Base-by-base conservation (phyloP, 2,888 invertebrate species). In the Microchrysa polita region DNA sequence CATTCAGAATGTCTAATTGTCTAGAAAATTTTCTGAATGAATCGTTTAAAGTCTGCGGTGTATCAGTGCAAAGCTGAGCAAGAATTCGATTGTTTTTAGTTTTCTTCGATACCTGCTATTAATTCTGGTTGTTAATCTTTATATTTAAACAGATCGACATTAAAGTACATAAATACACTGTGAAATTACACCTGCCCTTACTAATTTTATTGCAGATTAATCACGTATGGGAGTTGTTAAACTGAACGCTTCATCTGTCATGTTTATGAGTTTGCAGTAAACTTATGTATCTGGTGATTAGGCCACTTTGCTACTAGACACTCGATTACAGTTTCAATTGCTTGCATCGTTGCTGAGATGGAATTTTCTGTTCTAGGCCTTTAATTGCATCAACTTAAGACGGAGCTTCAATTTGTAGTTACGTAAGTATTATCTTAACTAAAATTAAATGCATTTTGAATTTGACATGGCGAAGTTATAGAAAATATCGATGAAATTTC, bases 141-240 rank as follows among this genome's bases (percentile, higher is more conserved):
- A 22, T 7, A 57, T n/a, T 4, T n/a, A 1, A 1, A 57, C n/a
- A n/a, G n/a, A n/a, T n/a, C n/a, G n/a, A n/a, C n/a, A n/a, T n/a
- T n/a, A n/a, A n/a, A n/a, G n/a, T n/a, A n/a, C n/a, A n/a, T n/a
- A n/a, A n/a, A n/a, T n/a, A n/a, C 2, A n/a, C 23, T 27, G 10
- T 27, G n/a, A 59, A 23, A 5, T 23, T 59, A 27, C 27, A 34
- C 27, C 59, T 23, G 23, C 23, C 59, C 10, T 10, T 27, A 14
- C 14, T 59, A 23, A 20, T 59, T 59, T 59, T 9, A 59, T 59
- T 23, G 22, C 14, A n/a, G 23, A 27, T 59, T 59, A 59, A 59
- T 59, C 59, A 59, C 59, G 14, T 22, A 23, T 59, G 23, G 59
- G 59, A n/a, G n/a, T n/a, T 59, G 59, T 59, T 14, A 23, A n/a